Base-by-base conservation (phyloP, 2,888 invertebrate species). In the Phyllotreta striolata region DNA sequence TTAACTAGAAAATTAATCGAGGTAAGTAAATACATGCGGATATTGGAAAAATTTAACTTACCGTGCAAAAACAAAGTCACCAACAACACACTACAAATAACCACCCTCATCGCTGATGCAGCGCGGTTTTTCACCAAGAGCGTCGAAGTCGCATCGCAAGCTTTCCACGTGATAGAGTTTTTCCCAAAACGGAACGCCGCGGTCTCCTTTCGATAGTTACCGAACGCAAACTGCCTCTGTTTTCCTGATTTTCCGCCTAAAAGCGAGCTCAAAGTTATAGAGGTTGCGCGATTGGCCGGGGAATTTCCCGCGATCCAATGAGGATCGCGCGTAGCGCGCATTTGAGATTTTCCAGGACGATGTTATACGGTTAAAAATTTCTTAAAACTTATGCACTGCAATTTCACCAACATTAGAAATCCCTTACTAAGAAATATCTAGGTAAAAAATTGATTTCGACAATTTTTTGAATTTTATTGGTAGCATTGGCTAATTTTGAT, bases 271-370 rank as follows among this genome's bases (percentile, higher is more conserved):
- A 43, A 62, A 69, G 63, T 66, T 55, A 73, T 71, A 68, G 70
- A 67, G 69, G 71, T 52, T 61, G 62, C 66, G 63, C 63, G 73
- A 79, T 79, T 79, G 79, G 78, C 64, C 69, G 73, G 72, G 75
- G 72, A 74, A 73, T 72, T 72, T 68, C 67, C 66, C 72, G 59
- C 59, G 73, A 63, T 58, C 79, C 79, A 79, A 79, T 78, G 69
- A 71, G 72, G 76, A 65, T 66, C 62, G 69, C 68, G 70, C 67
- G 66, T 71, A 66, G 71, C 71, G 78, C 78, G 76, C 78, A 78
- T 56, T 58, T 59, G 55, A 51, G 55, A 63, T 55, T 64, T 46
- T 60, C 58, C 65, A 47, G 51, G 38, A 55, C 52, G 46, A 56
- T 56, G 37, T 40, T n/a, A 8, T 43, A 39, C 12, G 35, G 13